A percentile compares a stretch with the other conserved stretches of the same genome.
Conservation (phyloP, 2,797 vertebrate genomes). For the Microhierax caerulescens region DNA sequence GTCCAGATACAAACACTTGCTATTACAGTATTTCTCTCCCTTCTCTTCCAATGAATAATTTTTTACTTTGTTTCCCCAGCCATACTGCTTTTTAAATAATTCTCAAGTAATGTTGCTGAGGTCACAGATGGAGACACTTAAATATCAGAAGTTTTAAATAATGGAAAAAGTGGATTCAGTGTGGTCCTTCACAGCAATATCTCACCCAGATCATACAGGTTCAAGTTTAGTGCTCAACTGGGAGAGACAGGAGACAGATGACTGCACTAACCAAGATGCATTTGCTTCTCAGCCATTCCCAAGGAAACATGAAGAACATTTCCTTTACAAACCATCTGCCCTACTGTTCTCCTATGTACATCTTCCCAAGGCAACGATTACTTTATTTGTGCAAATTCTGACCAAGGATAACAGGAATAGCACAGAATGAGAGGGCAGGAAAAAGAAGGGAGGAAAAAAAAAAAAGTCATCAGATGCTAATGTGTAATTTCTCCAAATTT, state of each 20-base stretch:
- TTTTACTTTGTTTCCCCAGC: background rate
- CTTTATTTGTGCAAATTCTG: background rate
- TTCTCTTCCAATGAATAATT: background rate
- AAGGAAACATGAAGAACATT: background rate
- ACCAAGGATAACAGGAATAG: background rate
- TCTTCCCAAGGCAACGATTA: background rate
- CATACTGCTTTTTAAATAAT: background rate
- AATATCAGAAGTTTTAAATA: background rate
- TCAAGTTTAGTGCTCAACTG: background rate
- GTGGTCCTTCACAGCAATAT: background rate
- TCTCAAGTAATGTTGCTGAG: background rate
- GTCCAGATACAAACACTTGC: background rate
- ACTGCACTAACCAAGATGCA: background rate
- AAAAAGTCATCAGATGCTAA: background rate
- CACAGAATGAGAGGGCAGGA: background rate
- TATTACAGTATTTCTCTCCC: background rate
- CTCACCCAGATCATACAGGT: background rate
- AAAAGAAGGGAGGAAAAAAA: background rate
- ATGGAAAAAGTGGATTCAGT: fast-evolving
- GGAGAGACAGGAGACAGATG: background rate
- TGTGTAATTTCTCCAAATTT: background rate
- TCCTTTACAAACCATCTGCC: background rate
- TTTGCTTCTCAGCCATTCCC: background rate
- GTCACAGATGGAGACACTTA: background rate
- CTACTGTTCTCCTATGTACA: background rate